Evolutionary conservation across 2,888 invertebrate genomes (phyloP).

Genomic region (Drosophila engyochracea): DNA sequence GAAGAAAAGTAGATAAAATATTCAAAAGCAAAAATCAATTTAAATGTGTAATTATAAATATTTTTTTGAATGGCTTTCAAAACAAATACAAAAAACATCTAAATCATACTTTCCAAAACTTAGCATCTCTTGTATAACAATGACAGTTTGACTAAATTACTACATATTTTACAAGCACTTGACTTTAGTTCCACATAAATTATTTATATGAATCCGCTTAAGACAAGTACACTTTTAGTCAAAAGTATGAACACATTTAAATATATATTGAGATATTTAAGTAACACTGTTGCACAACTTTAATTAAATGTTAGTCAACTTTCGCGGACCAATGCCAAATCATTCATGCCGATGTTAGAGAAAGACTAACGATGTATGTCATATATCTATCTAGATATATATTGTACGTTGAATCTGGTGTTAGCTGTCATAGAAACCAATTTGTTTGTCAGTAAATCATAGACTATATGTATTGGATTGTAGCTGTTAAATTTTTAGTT

Average conservation of each 20-base stretch:
- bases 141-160: not conserved
- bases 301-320: not conserved
- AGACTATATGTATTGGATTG: not conserved
- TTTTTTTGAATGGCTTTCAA: not conserved
- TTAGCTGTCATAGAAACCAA: not conserved
- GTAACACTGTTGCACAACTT: not conserved
- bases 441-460: not conserved
- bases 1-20: no score
- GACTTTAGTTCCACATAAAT: not conserved
- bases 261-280: no score
- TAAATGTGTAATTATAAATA: not conserved
- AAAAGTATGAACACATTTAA: not conserved
- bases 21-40: not conserved
- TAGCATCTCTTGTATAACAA: not conserved
- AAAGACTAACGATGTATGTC: not conserved
- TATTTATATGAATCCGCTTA: not conserved
- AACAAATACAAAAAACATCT: no score
- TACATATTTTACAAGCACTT: not conserved
- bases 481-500: conserved; percentile 4
- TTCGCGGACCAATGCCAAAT: not conserved
- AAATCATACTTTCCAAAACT: not conserved
- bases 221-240: not conserved
- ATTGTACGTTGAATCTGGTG: not conserved
- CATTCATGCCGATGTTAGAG: not conserved
- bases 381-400: not conserved